These are phyloP conservation scores for Anas georgica DNA, from an alignment of 2,797 vertebrate species.

Conservation along the genomic window DNA sequence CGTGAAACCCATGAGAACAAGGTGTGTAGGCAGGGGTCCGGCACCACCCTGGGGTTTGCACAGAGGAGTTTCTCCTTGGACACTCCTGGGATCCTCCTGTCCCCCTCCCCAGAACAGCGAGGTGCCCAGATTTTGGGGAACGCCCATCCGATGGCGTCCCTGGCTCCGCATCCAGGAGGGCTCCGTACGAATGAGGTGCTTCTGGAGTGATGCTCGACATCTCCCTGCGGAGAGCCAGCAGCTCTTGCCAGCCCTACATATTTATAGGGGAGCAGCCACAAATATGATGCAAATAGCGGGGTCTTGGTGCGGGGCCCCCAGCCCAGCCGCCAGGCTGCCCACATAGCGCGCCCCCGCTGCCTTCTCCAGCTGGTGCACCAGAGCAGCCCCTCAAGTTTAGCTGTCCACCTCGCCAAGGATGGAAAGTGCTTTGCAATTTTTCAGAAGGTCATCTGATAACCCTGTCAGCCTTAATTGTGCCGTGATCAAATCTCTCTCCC, in stretches of 20 bases:
- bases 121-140: background rate
- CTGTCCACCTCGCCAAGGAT: background rate
- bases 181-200: background rate
- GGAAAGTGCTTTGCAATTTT: slow-evolving; percentile 31
- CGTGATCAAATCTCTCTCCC: slow-evolving; percentile 9
- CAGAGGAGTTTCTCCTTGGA: background rate
- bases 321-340: background rate
- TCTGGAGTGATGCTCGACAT: background rate
- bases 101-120: background rate
- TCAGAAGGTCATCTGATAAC: slow-evolving; percentile 56
- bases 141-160: fast-evolving
- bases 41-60: background rate
- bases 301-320: background rate
- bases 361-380: background rate
- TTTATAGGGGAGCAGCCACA: background rate
- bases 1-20: fast-evolving
- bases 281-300: background rate
- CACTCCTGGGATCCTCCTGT: background rate
- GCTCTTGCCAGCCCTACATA: background rate
- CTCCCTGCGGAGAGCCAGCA: background rate
- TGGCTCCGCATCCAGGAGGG: background rate
- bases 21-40: background rate
- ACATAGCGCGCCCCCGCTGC: background rate
- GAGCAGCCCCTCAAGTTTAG: background rate
- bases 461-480: slow-evolving; percentile 62